Evolutionary conservation across 2,113 vertebrate genomes (phyloP).

Genomic region (Tiliqua scincoides): DNA sequence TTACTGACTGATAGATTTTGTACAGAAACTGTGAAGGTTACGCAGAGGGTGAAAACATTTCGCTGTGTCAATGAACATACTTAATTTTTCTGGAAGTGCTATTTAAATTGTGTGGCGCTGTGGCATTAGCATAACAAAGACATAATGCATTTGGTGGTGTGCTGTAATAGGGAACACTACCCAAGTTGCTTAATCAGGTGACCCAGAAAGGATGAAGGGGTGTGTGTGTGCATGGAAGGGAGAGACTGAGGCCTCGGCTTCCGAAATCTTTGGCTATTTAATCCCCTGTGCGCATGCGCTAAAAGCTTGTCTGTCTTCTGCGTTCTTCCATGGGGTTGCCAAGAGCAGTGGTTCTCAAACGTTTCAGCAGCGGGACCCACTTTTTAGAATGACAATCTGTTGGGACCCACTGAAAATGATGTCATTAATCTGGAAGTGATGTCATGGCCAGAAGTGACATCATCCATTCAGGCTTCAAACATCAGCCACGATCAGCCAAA

Average conservation of each 20-base stretch:
- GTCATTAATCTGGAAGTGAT: no score
- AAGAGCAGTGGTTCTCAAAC: no score
- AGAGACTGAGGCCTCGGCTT: background rate
- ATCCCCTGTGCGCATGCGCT: background rate
- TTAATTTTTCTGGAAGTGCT: constrained; percentile 86
- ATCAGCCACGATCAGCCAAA: no score
- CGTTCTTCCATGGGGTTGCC: background rate
- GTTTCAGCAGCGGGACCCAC: no score
- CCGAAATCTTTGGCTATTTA: background rate
- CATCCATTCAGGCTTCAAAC: no score
- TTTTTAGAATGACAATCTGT: no score
- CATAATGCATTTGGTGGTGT: constrained; percentile 68
- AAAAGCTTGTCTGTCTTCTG: background rate
- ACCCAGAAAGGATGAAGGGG: constrained; percentile 43
- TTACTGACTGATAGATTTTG: constrained; percentile 88
- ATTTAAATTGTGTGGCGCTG: constrained; percentile 77
- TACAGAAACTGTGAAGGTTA: constrained; percentile 85
- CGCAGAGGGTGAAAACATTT: constrained; percentile 85
- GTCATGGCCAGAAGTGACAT: no score
- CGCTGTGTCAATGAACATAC: constrained; percentile 86
- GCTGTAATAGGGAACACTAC: constrained; percentile 65
- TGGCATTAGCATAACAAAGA: constrained; percentile 84
- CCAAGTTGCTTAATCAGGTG: constrained; percentile 52
- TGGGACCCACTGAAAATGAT: no score
- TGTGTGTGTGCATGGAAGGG: background rate